Evolutionary conservation across 2,797 vertebrate species (phyloP).

Genomic region (Naso thynnoides): DNA sequence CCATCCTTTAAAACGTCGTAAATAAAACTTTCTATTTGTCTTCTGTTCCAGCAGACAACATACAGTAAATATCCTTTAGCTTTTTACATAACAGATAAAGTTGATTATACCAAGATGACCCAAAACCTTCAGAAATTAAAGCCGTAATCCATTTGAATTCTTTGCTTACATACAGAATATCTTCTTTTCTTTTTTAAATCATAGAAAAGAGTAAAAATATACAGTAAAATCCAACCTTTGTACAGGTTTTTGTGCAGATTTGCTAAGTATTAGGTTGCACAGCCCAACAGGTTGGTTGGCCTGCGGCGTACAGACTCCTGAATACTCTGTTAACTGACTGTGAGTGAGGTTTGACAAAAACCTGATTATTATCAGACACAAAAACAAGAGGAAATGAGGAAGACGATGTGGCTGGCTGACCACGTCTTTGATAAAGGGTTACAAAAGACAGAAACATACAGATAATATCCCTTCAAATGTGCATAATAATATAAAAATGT

Average conservation of each 20-base stretch:
- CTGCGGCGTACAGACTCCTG: conserved; percentile 77
- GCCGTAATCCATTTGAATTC: background rate
- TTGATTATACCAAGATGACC: conserved; percentile 59
- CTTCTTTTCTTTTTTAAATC: background rate
- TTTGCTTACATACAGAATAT: background rate
- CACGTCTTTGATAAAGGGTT: conserved; percentile 61
- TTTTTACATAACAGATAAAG: conserved; percentile 28
- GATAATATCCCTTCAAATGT: background rate
- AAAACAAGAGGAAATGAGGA: conserved; percentile 7
- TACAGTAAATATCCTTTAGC: conserved; percentile 27
- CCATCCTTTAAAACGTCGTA: conserved; percentile 41
- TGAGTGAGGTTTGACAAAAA: conserved; percentile 21
- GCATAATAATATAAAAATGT: background rate
- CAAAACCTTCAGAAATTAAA: conserved; percentile 31
- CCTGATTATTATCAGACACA: conserved; percentile 1
- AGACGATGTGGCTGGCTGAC: conserved; percentile 81
- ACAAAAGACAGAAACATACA: background rate
- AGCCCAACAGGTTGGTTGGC: conserved; percentile 90
- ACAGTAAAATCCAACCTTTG: conserved; percentile 18
- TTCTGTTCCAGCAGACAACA: conserved; percentile 64
- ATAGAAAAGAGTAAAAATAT: background rate
- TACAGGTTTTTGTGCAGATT: background rate
- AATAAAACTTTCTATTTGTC: conserved; percentile 63
- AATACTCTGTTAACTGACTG: conserved; percentile 19
- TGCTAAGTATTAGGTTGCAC: conserved; percentile 21